phyloP scores from a whole-genome alignment of 2,888 invertebrate species.

The Pecten maximus region DNA sequence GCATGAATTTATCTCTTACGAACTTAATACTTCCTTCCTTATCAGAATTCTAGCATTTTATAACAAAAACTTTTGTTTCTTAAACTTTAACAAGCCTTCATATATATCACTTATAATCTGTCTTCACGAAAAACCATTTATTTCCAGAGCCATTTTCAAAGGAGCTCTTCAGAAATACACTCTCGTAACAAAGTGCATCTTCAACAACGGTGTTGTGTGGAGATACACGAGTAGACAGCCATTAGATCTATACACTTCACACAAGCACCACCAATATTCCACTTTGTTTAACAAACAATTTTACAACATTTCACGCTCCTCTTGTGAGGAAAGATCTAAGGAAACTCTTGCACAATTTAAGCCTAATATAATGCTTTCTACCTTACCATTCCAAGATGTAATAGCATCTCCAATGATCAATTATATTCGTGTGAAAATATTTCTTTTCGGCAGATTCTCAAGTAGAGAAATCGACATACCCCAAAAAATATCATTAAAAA shows the following conservation, averaged over 20 bases:
- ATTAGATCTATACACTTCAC: not conserved
- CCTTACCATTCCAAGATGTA: not conserved
- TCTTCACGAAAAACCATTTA: not conserved
- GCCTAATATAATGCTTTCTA: not conserved
- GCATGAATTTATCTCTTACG: not conserved
- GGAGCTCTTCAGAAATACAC: not conserved
- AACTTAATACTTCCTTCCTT: not conserved
- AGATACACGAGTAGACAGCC: not conserved
- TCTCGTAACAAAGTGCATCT: not conserved
- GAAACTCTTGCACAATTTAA: not conserved
- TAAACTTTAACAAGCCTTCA: not conserved
- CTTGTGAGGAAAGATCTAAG: not conserved
- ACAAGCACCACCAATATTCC: not conserved
- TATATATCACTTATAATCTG: conserved; percentile 16
- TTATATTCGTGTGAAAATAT: not conserved
- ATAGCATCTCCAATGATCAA: not conserved
- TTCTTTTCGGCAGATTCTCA: not conserved
- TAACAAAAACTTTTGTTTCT: not conserved
- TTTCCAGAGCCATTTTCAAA: not conserved
- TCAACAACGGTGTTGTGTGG: not conserved
- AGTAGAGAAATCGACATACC: not conserved
- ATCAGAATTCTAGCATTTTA: not conserved
- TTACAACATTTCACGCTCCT: not conserved
- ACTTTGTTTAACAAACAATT: conserved; percentile 2
- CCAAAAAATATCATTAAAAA: not conserved